phyloP scores from a whole-genome alignment of 2,888 invertebrate species.

The Glaucopsyche alexis region DNA sequence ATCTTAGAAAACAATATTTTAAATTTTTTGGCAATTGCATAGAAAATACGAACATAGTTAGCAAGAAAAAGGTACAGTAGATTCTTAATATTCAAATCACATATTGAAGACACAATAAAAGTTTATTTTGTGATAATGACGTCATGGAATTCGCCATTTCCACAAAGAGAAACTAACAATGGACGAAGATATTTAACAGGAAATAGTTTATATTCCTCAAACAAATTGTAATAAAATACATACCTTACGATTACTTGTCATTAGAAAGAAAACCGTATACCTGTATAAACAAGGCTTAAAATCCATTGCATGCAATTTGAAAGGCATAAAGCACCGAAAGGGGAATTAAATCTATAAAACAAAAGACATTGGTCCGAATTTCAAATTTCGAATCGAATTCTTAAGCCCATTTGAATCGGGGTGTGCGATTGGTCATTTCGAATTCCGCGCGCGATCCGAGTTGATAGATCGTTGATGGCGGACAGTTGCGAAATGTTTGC shows the following conservation, averaged over 20 bases:
- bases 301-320: slow-evolving; percentile 35
- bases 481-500: slow-evolving; percentile 57
- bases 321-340: slow-evolving; percentile 37
- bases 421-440: slow-evolving; percentile 68
- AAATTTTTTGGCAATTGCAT: too few species aligned
- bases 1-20: neutral
- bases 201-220: slow-evolving; percentile 74
- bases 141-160: slow-evolving; percentile 50
- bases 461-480: slow-evolving; percentile 74
- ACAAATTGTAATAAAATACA: slow-evolving; percentile 65
- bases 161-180: slow-evolving; percentile 58
- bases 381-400: slow-evolving; percentile 56
- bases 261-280: slow-evolving; percentile 42
- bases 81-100: slow-evolving; percentile 20
- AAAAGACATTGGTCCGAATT: slow-evolving; percentile 62
- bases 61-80: neutral
- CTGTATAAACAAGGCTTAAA: slow-evolving; percentile 38
- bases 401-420: slow-evolving; percentile 63
- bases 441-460: slow-evolving; percentile 67
- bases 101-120: slow-evolving; percentile 41
- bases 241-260: slow-evolving; percentile 36
- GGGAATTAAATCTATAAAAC: slow-evolving; percentile 60
- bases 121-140: slow-evolving; percentile 59
- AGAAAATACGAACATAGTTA: neutral
- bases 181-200: slow-evolving; percentile 69